Evolutionary conservation across 2,888 invertebrate species (phyloP), one percentile per base, ranked within the genome.

Genomic region (Stenolophus ochropezus): DNA sequence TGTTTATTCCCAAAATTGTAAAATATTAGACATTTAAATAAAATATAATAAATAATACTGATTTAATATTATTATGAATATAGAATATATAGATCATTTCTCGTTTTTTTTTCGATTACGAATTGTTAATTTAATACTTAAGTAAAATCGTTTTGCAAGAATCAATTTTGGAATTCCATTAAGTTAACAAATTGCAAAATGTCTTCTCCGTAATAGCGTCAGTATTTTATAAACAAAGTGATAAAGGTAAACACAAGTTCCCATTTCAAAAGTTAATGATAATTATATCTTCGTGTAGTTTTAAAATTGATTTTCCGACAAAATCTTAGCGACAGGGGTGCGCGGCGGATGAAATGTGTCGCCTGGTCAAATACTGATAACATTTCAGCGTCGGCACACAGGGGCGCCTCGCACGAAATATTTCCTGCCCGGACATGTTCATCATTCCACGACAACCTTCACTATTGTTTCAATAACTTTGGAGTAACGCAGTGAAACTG

Each of bases 331-430:
- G 71, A 71, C 53, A 56, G 56, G 78, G 49, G 23, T n/a, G 75
- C 18, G 56, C 18, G 27, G 25, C 4, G 27, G 78, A 65, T 23
- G 79, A 80, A 80, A 80, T 80, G 75, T 75, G 74, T 58, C 81
- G 81, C 81, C 81, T 81, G 81, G 61, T 75, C 81, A 81, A 81
- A 81, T 81, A 81, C 81, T 81, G 81, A 81, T 81, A 81, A 81
- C 81, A 81, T 56, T 81, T 73, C 42, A 49, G 51, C 51, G 69
- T n/a, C 47, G 78, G 69, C 16, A 71, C 69, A 20, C 21, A 18
- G 16, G 56, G 42, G 58, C 11, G 65, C 65, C 33, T 33, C 23
- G 14, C 61, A 4, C 4, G 16, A 69, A 33, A 16, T 69, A 18
- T 33, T 69, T 69, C 23, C 16, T 5, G 11, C 5, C 5, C 14